Evolutionary conservation across 30 jellyfish, hydroid and myxozoan species (phyloP), one percentile per base, ranked within the genome.

Genomic region (Turritopsis dohrnii): DNA sequence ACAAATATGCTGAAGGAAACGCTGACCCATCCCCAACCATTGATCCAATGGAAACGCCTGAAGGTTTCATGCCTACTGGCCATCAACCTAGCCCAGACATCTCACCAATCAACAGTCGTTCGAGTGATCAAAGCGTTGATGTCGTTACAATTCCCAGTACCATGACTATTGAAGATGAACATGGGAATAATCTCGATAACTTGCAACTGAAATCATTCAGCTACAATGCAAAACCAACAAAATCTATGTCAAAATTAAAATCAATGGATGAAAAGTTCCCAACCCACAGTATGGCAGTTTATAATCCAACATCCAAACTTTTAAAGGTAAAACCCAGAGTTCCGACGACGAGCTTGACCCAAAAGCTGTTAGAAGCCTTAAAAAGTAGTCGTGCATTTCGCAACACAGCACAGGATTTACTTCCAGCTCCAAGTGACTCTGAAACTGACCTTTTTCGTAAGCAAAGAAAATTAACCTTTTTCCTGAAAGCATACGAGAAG

Each of bases 81-180:
- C 77, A 69, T 69, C 30, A 23, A n/a, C 28, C 30, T 7, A 79
- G 81, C 1, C 69, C 87, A 25, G 90, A 81, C 29, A 52, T 82
- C 28, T 54, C 96, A 19, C 74, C 85, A 16, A 24, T 82, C 28
- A 25, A 27, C 7, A n/a, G 30, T 52, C 85, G 29, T 17, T 73
- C 69, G 28, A 25, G 28, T 20, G 83, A 82, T 5, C 88, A 83
- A 31, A 93, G 29, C 74, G 96, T 93, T 41, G 88, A 93, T 0
- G 98, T 93, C 19, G 96, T 93, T 28, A 93, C 86, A 18, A 66
- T 93, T 23, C 96, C 98, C 8, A 88, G 85, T 72, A 53, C 90
- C 16, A 79, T 60, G 76, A 84, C 96, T 28, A 65, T 93, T 7
- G 98, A 93, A 85, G 98, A 93, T 66, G 98, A 93, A 28, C 95